phyloP scores from a whole-genome alignment of 1,140 invertebrate genomes.

The Chelonus insularis region DNA sequence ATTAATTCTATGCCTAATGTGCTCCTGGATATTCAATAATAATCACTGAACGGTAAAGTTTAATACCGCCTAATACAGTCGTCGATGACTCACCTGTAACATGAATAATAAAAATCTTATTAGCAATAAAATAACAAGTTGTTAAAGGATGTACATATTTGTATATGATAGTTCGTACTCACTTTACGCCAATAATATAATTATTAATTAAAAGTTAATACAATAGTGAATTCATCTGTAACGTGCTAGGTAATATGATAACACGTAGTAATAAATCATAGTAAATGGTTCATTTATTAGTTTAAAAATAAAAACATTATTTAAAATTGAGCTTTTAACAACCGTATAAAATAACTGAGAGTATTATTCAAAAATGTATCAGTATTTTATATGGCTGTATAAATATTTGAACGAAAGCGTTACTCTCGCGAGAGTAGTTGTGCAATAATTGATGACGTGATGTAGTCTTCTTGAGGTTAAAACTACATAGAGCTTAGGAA shows the following conservation, averaged over 20 bases:
- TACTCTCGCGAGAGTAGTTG: too few species aligned
- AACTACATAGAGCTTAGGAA: not conserved
- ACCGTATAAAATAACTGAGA: too few species aligned
- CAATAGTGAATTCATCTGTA: not conserved
- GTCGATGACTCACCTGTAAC: constrained; percentile 22
- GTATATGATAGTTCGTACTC: not conserved
- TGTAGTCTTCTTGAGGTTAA: too few species aligned
- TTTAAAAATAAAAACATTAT: too few species aligned
- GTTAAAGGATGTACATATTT: not conserved
- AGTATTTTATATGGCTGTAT: too few species aligned
- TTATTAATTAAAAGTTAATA: not conserved
- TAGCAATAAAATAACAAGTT: not conserved
- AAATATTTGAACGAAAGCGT: too few species aligned
- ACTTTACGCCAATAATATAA: not conserved
- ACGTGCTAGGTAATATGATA: not conserved
- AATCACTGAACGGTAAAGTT: not conserved
- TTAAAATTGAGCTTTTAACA: too few species aligned
- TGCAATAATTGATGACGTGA: too few species aligned
- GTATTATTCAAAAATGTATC: too few species aligned
- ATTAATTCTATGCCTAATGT: not conserved
- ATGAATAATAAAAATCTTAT: constrained; percentile 14
- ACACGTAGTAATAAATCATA: not conserved
- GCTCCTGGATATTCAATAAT: not conserved
- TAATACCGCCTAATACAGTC: not conserved
- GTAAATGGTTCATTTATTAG: not conserved